phyloP scores from a whole-genome alignment of 2,888 invertebrate species.

The Campoplex nolae region DNA sequence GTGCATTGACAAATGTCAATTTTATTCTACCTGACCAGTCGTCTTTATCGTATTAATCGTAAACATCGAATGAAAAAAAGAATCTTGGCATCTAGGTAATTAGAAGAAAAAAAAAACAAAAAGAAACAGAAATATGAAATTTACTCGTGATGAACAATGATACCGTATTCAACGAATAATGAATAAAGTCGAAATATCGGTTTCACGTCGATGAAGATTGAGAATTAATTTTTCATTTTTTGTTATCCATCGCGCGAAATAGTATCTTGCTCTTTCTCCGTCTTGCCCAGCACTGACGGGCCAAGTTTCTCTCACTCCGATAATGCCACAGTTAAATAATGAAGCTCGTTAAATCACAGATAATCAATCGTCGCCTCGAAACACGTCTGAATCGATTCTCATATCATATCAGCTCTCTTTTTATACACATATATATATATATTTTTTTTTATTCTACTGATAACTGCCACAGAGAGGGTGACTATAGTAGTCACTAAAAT shows the following conservation, averaged over 20 bases:
- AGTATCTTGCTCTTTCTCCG: background rate
- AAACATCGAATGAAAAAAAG: background rate
- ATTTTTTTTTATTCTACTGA: slow-evolving; percentile 36
- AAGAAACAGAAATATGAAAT: background rate
- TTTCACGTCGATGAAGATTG: slow-evolving; percentile 22
- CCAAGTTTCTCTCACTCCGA: slow-evolving; percentile 2
- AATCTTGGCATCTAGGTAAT: background rate
- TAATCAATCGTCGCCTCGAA: slow-evolving; percentile 62
- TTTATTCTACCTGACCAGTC: background rate
- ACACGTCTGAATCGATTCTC: slow-evolving; percentile 55
- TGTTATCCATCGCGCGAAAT: slow-evolving; percentile 4
- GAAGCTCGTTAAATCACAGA: slow-evolving; percentile 63
- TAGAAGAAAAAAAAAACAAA: background rate
- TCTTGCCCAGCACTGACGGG: background rate
- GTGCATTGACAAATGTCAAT: slow-evolving; percentile 4
- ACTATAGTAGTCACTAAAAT: slow-evolving; percentile 36
- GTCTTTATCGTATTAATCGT: background rate
- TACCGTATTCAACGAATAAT: slow-evolving; percentile 6
- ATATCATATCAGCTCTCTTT: slow-evolving; percentile 44
- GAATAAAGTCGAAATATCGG: slow-evolving; percentile 25
- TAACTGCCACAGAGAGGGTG: slow-evolving; percentile 31
- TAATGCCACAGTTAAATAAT: slow-evolving; percentile 62
- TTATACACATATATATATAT: slow-evolving; percentile 31
- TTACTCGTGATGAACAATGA: background rate
- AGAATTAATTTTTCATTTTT: slow-evolving; percentile 22